Percentiles rank a stretch among this genome's conserved stretches.
Evolutionary conservation across 2,797 vertebrate genomes (phyloP).

Genomic region (Phalanger gymnotis): DNA sequence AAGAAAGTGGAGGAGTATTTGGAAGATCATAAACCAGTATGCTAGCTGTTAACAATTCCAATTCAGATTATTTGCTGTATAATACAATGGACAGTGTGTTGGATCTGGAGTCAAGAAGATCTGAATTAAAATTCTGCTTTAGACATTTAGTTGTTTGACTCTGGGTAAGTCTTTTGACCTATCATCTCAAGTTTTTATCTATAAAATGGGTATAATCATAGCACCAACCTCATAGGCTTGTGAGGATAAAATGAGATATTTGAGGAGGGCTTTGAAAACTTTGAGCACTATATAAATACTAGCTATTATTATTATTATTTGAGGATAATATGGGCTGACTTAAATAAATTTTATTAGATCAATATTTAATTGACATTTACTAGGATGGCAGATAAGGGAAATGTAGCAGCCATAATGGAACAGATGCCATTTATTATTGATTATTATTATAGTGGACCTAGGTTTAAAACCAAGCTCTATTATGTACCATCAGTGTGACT

Average conservation of each 20-base stretch:
- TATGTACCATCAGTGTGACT: background rate
- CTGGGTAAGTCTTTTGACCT: too few relatives aligned
- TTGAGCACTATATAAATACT: background rate
- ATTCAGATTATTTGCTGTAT: too few relatives aligned
- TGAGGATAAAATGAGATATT: background rate
- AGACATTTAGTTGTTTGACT: too few relatives aligned
- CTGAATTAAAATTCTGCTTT: too few relatives aligned
- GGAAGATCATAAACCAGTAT: too few relatives aligned
- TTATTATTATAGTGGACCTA: background rate
- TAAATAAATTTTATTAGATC: background rate
- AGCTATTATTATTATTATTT: background rate
- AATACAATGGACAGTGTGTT: too few relatives aligned
- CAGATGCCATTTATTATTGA: background rate
- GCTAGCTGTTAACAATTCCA: too few relatives aligned
- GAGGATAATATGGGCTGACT: background rate
- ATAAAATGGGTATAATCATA: too few relatives aligned
- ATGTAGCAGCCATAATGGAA: background rate
- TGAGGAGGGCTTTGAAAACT: background rate
- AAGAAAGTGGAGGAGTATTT: too few relatives aligned
- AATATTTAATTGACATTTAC: background rate
- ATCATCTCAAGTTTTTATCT: too few relatives aligned
- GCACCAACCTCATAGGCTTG: too few relatives aligned
- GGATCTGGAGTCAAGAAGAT: too few relatives aligned
- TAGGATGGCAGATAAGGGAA: background rate
- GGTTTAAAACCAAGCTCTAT: background rate